phyloP scores from a whole-genome alignment of 2,113 vertebrate species.

The Heloderma charlesbogerti region DNA sequence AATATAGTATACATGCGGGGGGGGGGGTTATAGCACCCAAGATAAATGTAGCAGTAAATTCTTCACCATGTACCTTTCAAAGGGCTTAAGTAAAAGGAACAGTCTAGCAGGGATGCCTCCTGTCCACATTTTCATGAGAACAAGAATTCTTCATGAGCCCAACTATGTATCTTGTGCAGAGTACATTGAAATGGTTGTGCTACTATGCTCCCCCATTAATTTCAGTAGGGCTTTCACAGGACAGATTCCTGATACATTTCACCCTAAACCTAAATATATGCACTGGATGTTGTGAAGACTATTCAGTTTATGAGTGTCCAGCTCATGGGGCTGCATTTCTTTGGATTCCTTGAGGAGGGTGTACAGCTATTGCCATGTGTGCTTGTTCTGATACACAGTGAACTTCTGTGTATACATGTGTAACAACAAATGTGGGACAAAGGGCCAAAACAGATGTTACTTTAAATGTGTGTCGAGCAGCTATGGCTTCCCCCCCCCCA shows the following conservation, averaged over 20 bases:
- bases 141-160: not conserved
- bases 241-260: not conserved
- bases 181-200: not conserved
- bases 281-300: not conserved
- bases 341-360: not conserved
- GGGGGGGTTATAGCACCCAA: not conserved
- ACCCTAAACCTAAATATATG: not conserved
- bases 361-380: no score
- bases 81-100: not conserved
- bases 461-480: no score
- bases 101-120: not conserved
- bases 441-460: no score
- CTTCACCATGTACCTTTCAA: fast-evolving
- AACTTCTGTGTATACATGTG: no score
- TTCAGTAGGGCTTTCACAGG: not conserved
- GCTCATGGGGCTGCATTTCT: not conserved
- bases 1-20: fast-evolving
- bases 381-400: no score
- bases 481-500: no score
- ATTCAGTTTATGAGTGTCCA: not conserved
- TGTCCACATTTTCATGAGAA: not conserved
- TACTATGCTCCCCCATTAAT: not conserved
- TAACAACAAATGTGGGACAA: no score
- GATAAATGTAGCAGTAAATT: not conserved
- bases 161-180: not conserved